Percentiles rank a stretch among this genome's conserved stretches.
These are phyloP conservation scores for Perdix hodgsoniae DNA, from an alignment of 2,797 vertebrate genomes.

Conservation along the genomic window DNA sequence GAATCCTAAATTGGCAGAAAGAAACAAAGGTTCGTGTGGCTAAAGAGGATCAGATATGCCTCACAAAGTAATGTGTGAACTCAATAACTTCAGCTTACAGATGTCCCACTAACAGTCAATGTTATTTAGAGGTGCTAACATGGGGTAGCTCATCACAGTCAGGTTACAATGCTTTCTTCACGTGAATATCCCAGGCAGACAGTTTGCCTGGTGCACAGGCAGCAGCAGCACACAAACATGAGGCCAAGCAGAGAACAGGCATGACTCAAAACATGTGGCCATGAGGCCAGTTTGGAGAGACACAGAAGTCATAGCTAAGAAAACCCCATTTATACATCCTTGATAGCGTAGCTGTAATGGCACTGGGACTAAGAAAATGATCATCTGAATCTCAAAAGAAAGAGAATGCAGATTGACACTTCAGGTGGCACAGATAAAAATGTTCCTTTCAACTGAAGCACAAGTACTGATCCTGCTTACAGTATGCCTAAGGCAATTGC, in stretches of 20 bases:
- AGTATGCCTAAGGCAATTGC: not conserved
- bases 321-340: not conserved
- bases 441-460: not conserved
- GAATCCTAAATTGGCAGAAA: not conserved
- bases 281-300: not conserved
- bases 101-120: not conserved
- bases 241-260: not conserved
- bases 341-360: not conserved
- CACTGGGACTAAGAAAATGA: not conserved
- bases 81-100: not conserved
- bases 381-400: not conserved
- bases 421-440: not conserved
- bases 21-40: not conserved
- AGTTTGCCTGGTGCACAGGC: not conserved
- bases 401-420: not conserved
- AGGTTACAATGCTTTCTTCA: not conserved
- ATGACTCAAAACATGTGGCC: not conserved
- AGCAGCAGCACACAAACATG: not conserved
- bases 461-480: not conserved
- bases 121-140: not conserved
- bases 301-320: not conserved
- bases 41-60: not conserved
- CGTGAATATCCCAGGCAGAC: rapidly evolving
- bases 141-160: not conserved
- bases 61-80: rapidly evolving